Conservation (phyloP, 2,888 invertebrate species). For the Hermodice carunculata region DNA sequence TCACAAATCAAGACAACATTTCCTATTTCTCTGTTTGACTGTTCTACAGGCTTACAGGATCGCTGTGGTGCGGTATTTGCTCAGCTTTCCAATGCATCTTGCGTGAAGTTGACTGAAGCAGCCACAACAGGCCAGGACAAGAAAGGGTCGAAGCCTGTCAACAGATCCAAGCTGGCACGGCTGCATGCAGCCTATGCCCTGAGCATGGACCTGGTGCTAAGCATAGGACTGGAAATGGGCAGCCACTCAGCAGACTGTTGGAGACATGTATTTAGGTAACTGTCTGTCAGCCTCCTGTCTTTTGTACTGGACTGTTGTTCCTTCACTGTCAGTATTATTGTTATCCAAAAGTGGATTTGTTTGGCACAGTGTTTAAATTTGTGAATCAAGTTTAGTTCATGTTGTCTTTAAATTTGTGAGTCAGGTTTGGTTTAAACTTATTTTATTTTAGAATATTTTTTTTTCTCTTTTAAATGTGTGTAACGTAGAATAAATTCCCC, state of each 20-base stretch:
- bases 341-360: too few relatives aligned
- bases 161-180: conserved; percentile 67
- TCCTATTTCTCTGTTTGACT: neutral
- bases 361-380: too few relatives aligned
- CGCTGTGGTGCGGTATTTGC: conserved; percentile 92
- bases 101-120: conserved; percentile 68
- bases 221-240: conserved; percentile 89
- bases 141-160: conserved; percentile 22
- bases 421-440: too few relatives aligned
- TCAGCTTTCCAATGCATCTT: conserved; percentile 88
- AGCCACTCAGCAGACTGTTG: conserved; percentile 95
- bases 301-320: too few relatives aligned
- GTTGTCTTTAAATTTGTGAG: too few relatives aligned
- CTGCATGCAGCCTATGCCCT: conserved; percentile 90
- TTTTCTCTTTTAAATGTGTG: too few relatives aligned
- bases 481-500: too few relatives aligned
- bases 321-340: too few relatives aligned
- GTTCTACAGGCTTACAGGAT: conserved; percentile 81
- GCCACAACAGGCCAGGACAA: conserved; percentile 26
- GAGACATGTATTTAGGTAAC: conserved; percentile 89
- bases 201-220: conserved; percentile 91
- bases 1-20: too few relatives aligned
- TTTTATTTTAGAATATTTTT: too few relatives aligned
- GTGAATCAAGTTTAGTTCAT: too few relatives aligned
- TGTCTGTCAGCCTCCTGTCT: too few relatives aligned